phyloP scores from a whole-genome alignment of 2,888 invertebrate genomes.

The Drymonia ruficornis region DNA sequence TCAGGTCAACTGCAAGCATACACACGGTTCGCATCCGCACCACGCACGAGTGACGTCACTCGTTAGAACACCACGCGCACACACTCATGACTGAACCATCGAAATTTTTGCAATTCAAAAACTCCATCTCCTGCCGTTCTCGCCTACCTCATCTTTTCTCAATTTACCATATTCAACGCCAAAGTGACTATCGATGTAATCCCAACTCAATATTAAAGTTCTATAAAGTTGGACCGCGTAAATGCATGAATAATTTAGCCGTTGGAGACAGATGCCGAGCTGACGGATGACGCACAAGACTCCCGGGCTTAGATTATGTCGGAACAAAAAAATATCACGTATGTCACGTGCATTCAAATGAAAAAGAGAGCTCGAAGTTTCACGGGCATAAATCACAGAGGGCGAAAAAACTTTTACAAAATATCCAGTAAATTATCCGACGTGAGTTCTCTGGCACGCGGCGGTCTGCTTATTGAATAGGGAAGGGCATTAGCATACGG shows the following conservation, averaged over 20 bases:
- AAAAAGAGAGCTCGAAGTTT: slow-evolving; percentile 83
- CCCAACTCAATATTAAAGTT: slow-evolving; percentile 73
- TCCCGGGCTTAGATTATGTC: slow-evolving; percentile 74
- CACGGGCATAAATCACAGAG: slow-evolving; percentile 83
- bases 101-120: slow-evolving; percentile 53
- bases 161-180: slow-evolving; percentile 70
- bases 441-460: slow-evolving; percentile 83
- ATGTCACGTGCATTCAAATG: slow-evolving; percentile 84
- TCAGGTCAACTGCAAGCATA: slow-evolving; percentile 96
- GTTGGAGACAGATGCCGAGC: slow-evolving; percentile 74
- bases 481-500: slow-evolving; percentile 79
- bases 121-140: slow-evolving; percentile 32
- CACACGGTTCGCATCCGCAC: slow-evolving; percentile 86
- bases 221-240: slow-evolving; percentile 74
- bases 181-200: slow-evolving; percentile 76
- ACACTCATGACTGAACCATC: slow-evolving; percentile 82
- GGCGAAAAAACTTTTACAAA: slow-evolving; percentile 85
- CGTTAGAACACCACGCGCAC: slow-evolving; percentile 68
- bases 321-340: slow-evolving; percentile 82
- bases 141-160: slow-evolving; percentile 57
- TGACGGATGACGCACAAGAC: slow-evolving; percentile 74
- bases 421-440: slow-evolving; percentile 85
- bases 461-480: slow-evolving; percentile 85
- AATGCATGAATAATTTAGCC: slow-evolving; percentile 82
- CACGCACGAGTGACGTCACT: slow-evolving; percentile 69